These are phyloP conservation scores for Hyposoter dolosus DNA, from an alignment of 2,888 invertebrate genomes.

Conservation along the genomic window DNA sequence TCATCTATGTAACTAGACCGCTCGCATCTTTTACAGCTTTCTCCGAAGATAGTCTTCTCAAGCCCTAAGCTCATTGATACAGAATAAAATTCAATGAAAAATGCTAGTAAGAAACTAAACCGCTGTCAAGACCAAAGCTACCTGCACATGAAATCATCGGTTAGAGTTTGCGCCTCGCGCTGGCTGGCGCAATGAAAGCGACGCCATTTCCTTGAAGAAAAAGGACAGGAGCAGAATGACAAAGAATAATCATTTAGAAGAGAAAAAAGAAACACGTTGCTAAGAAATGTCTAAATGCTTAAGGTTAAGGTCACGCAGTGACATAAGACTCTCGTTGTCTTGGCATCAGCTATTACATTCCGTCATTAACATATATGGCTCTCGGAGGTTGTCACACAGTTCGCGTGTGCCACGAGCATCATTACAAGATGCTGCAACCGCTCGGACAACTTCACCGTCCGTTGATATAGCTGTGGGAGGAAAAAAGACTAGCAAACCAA, in stretches of 20 bases:
- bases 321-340: slow-evolving; percentile 63
- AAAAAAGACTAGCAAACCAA: slow-evolving; percentile 9
- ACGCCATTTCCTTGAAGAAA: not conserved
- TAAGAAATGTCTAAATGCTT: slow-evolving; percentile 55
- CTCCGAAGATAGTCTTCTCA: slow-evolving; percentile 44
- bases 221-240: not conserved
- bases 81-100: not conserved
- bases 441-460: slow-evolving; percentile 13
- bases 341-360: slow-evolving; percentile 54
- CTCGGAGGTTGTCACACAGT: slow-evolving; percentile 23
- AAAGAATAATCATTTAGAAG: not conserved
- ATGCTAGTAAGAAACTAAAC: not conserved
- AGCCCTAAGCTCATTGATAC: slow-evolving; percentile 33
- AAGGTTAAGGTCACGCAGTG: slow-evolving; percentile 55
- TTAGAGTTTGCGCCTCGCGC: slow-evolving; percentile 20
- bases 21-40: slow-evolving; percentile 55
- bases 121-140: slow-evolving; percentile 15
- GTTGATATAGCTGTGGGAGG: slow-evolving; percentile 11
- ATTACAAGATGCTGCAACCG: slow-evolving; percentile 16
- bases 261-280: slow-evolving; percentile 41
- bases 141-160: slow-evolving; percentile 40
- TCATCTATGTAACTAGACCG: slow-evolving; percentile 54
- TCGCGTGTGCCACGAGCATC: slow-evolving; percentile 36
- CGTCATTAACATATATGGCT: slow-evolving; percentile 59
- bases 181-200: slow-evolving; percentile 16